Evolutionary conservation across 2,797 vertebrate species (phyloP).

Genomic region (Poecile montanus): DNA sequence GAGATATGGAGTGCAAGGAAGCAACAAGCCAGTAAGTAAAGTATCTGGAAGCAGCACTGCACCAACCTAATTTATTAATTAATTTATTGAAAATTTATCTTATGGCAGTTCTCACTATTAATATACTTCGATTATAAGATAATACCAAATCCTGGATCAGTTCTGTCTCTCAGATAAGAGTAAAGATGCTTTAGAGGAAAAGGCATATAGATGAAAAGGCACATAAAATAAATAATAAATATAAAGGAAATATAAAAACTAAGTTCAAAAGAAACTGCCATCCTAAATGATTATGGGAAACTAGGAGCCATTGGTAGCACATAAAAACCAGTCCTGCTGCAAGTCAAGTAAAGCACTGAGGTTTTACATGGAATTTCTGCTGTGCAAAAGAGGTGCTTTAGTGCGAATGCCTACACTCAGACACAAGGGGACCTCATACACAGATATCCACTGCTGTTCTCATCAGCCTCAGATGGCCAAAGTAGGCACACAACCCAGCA

Average conservation of each 20-base stretch:
- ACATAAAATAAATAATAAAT: neutral
- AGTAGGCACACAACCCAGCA: neutral
- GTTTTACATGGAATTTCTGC: neutral
- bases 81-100: neutral
- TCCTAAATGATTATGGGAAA: neutral
- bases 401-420: neutral
- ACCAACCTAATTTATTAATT: neutral
- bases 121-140: neutral
- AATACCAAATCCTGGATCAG: neutral
- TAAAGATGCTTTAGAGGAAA: neutral
- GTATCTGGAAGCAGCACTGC: neutral
- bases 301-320: neutral
- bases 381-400: neutral
- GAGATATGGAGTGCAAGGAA: neutral
- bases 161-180: neutral
- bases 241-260: neutral
- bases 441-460: neutral
- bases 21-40: neutral
- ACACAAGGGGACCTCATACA: neutral
- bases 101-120: neutral
- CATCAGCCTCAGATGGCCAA: neutral
- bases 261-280: neutral
- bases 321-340: neutral
- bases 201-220: neutral
- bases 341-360: neutral